These are phyloP conservation scores for Conomelus anceps DNA, from an alignment of 2,888 invertebrate genomes.

Conservation along the genomic window DNA sequence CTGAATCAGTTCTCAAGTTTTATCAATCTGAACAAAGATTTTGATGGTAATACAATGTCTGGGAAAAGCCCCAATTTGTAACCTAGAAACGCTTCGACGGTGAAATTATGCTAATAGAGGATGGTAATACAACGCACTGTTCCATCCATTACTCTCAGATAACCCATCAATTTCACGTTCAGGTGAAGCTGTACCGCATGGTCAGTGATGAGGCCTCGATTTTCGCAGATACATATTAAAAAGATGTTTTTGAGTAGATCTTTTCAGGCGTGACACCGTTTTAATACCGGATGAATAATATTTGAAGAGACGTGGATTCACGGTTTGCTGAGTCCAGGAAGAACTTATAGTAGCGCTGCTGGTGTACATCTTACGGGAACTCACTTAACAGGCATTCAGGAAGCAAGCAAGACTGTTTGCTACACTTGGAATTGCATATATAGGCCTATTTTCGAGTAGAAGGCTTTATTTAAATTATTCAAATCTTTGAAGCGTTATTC, in stretches of 20 bases:
- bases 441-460: no score
- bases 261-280: not conserved
- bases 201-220: not conserved
- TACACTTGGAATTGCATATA: not conserved
- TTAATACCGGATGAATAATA: not conserved
- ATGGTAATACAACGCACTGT: not conserved
- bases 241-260: not conserved
- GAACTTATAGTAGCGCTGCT: not conserved
- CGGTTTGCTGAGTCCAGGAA: not conserved
- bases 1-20: not conserved
- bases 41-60: not conserved
- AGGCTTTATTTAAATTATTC: no score
- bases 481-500: no score
- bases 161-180: not conserved
- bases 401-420: no score
- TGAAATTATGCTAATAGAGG: not conserved
- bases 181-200: not conserved
- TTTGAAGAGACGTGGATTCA: not conserved
- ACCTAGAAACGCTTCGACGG: not conserved
- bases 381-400: not conserved
- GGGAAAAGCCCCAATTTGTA: not conserved
- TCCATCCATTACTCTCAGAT: not conserved
- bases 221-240: not conserved
- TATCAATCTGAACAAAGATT: not conserved
- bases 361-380: not conserved